phyloP scores from a whole-genome alignment of 1,140 invertebrate genomes.

The Drosophila kurseongensis region DNA sequence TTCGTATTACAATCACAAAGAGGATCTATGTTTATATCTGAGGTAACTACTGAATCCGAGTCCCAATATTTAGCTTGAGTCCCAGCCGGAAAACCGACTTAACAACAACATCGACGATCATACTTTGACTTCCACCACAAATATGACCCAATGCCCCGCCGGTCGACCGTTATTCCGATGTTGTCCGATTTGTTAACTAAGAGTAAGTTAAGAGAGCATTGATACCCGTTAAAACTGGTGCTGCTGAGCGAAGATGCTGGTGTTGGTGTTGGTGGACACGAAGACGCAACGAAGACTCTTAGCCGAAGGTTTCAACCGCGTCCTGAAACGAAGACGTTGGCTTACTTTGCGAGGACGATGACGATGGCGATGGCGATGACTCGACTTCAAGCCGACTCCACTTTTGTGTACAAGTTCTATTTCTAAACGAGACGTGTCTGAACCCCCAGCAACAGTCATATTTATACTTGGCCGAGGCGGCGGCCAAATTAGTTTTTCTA shows the following conservation, averaged over 20 bases:
- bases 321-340: conserved; percentile 48
- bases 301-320: conserved; percentile 35
- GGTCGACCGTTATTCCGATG: background rate
- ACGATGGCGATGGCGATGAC: conserved; percentile 30
- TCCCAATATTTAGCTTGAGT: background rate
- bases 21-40: background rate
- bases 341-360: conserved; percentile 22
- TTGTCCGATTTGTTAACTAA: conserved; percentile 15
- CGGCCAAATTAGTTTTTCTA: conserved; percentile 83
- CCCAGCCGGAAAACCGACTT: background rate
- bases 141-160: background rate
- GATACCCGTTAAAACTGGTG: background rate
- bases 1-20: background rate
- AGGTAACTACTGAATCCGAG: conserved; percentile 9
- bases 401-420: conserved; percentile 75
- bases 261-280: conserved; percentile 13
- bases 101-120: background rate
- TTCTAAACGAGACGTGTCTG: conserved; percentile 71
- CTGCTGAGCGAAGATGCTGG: conserved; percentile 20
- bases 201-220: conserved; percentile 58
- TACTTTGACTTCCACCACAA: background rate
- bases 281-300: conserved; percentile 36
- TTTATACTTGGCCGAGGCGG: conserved; percentile 77
- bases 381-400: conserved; percentile 37
- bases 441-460: conserved; percentile 75